Base-by-base conservation (phyloP, 1,140 invertebrate species). In the Anagrus nilaparvatae region DNA sequence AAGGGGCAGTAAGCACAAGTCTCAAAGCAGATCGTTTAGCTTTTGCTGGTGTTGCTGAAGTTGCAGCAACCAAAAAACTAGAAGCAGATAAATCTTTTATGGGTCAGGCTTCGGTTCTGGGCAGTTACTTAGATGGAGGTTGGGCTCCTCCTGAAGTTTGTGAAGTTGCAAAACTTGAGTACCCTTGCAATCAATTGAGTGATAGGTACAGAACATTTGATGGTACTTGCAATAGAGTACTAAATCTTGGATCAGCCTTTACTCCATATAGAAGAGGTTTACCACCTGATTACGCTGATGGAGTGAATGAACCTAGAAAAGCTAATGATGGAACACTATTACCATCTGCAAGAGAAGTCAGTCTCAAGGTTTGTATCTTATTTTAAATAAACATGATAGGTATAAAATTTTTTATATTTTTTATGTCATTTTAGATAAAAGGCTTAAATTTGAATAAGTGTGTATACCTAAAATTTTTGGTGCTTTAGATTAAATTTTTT, bases 201-300 rank as follows among this genome's bases (percentile, higher is more conserved):
- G n/a, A n/a, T n/a, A n/a, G n/a, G n/a, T 94, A 82, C 59, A 61
- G 90, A 40, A 73, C 71, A 1, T 68, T 77, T 13, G 81, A 89
- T 50, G 89, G 89, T 0, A 76, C 74, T 21, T 93, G 90, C 58
- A 93, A 93, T 59, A 62, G 84, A 49, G 75, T 79, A 0, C 56
- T 63, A 4, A 63, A 65, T 2, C 85, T 74, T 68, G 91, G 88
- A 1, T 75, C 78, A 1, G 73, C 83, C 0, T 79, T 81, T 54
- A 83, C 75, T 10, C 79, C 89, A 0, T 88, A 93, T 50, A 66
- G 77, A 28, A 76, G 93, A 49, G 53, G 77, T 7, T 50, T 87
- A 1, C 72, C 76, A 5, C 77, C 94, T 0, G 76, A 77, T 53
- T 90, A 90, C 58, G 76, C 74, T 3, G 84, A 91, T 58, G 84